Evolutionary conservation across 2,888 invertebrate species (phyloP), one percentile per base, ranked within the genome.

Genomic region (Tetrapedia diversipes): DNA sequence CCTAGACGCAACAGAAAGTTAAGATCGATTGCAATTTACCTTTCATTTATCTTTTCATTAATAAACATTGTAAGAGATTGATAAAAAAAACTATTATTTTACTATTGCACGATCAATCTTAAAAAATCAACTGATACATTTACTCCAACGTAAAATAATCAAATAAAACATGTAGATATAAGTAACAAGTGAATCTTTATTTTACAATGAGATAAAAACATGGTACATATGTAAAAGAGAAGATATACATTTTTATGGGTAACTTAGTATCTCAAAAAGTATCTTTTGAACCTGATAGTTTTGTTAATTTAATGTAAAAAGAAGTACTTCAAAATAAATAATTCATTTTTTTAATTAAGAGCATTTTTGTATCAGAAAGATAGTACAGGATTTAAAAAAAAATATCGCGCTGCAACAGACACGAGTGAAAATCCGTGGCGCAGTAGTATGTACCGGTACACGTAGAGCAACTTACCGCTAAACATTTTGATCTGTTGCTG

Each of bases 401-500:
- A 51, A 10, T 0, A 68, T 37, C 16, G 27, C 41, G 10, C 0
- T 16, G 8, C 6, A n/a, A n/a, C 2, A 8, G 47, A 61, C 1
- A 22, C 14, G 10, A 11, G 11, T 27, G 11, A 8, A 45, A 8
- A 3, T 24, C 7, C 24, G 49, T 63, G 27, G n/a, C 22, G 37
- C 27, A 34, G n/a, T 27, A 53, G n/a, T 8, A n/a, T n/a, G 6
- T 51, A 41, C 41, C 41, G 56, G 49, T 39, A 34, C 14, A 19
- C 19, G 11, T 11, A 27, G 45, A 68, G 41, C 32, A 39, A 91
- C 93, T 94, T 91, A 97, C 97, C 97, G 92, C 97, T 97, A 88
- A 97, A 96, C 95, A 96, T 96, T 93, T 97, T 96, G 66, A 98
- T 96, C 94, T 98, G 97, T 86, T 96, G 95, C 90, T 97, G 96